phyloP scores from a whole-genome alignment of 2,113 vertebrate genomes.

The Cervus canadensis region DNA sequence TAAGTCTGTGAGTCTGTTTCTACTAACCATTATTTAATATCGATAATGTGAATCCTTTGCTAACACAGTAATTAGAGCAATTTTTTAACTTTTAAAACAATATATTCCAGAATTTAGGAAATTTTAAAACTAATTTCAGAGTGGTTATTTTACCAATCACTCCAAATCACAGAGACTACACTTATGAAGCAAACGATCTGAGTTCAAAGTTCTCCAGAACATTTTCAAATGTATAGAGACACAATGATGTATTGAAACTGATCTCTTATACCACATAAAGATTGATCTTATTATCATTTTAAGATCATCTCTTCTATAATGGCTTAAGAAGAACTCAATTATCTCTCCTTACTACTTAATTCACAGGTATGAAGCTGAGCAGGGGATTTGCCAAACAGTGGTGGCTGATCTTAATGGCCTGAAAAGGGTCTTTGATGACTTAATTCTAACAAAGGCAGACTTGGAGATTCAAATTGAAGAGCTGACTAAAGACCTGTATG shows the following conservation, averaged over 20 bases:
- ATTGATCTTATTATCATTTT: neutral
- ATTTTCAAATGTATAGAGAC: neutral
- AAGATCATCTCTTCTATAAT: neutral
- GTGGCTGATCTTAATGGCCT: constrained; percentile 86
- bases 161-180: neutral
- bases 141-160: neutral
- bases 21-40: neutral
- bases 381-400: constrained; percentile 81
- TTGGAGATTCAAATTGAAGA: constrained; percentile 89
- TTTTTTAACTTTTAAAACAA: neutral
- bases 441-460: constrained; percentile 84
- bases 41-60: neutral
- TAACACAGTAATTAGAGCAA: neutral
- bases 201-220: neutral
- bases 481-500: constrained; percentile 86
- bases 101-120: neutral
- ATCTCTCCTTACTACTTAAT: neutral
- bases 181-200: neutral
- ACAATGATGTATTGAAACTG: neutral
- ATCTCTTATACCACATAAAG: neutral
- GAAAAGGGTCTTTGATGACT: constrained; percentile 83
- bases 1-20: neutral
- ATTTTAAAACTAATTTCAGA: neutral
- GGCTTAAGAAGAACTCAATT: neutral
- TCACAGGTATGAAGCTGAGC: constrained; percentile 87